Percentiles rank a stretch among this genome's conserved stretches.
Conservation (phyloP, 2,113 vertebrate species). For the Phylloscopus trochiloides region DNA sequence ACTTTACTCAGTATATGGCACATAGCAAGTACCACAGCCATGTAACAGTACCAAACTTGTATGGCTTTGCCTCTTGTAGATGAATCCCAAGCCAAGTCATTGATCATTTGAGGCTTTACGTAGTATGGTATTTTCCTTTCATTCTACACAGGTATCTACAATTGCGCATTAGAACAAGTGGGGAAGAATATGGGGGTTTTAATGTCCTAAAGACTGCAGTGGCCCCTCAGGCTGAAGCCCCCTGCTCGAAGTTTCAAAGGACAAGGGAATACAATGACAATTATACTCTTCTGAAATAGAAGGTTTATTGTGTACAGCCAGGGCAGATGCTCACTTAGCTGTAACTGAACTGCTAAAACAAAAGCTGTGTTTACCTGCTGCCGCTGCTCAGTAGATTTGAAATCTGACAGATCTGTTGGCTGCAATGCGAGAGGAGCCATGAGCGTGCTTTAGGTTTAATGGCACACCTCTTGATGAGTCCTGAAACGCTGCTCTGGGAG, state of each 20-base stretch:
- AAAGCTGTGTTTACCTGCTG: conserved; percentile 60
- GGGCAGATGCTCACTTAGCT: conserved; percentile 52
- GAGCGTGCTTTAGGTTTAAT: not conserved
- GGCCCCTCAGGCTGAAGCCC: not conserved
- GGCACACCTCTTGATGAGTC: not conserved
- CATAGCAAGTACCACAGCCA: not conserved
- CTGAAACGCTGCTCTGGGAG: conserved; percentile 15
- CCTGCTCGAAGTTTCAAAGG: conserved; percentile 46
- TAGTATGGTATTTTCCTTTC: not conserved
- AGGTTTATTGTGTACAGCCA: conserved; percentile 55
- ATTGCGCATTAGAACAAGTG: not conserved
- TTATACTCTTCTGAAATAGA: conserved; percentile 44
- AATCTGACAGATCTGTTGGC: not conserved
- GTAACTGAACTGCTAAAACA: conserved; percentile 62
- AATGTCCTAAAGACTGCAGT: conserved; percentile 42
- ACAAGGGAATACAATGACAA: conserved; percentile 38
- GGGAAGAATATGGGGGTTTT: conserved; percentile 16
- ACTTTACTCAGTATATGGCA: not conserved
- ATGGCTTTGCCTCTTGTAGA: not conserved
- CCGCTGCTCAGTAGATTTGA: not conserved
- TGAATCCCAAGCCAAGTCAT: not conserved
- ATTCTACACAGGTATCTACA: not conserved
- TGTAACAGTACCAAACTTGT: not conserved
- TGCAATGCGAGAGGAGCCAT: not conserved
- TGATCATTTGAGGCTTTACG: not conserved